Evolutionary conservation across 2,888 invertebrate species (phyloP).

Genomic region (Protonemura montana): DNA sequence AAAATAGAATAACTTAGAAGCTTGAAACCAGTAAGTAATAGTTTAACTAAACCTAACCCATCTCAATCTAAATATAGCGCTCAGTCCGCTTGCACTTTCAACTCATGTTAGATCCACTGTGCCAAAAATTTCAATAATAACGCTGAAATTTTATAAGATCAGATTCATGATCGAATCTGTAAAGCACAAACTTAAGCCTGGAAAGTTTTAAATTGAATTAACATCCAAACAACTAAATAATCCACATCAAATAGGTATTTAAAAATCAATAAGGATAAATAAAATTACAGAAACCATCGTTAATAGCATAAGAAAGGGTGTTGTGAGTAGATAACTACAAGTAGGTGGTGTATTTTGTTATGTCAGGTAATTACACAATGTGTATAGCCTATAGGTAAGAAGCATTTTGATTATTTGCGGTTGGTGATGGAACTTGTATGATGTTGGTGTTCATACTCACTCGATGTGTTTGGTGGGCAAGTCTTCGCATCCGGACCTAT

Average conservation of each 20-base stretch:
- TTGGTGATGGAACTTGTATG: not conserved
- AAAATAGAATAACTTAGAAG: not conserved
- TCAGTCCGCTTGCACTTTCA: not conserved
- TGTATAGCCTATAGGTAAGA: not conserved
- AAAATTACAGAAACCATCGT: not conserved
- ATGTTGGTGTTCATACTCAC: conserved; percentile 62
- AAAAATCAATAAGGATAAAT: too few species aligned
- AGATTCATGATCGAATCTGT: not conserved
- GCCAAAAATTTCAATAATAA: not conserved
- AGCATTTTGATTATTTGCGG: not conserved
- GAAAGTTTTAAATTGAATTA: not conserved
- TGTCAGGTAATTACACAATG: not conserved
- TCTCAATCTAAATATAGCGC: not conserved
- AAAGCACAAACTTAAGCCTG: not conserved
- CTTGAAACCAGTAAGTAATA: not conserved
- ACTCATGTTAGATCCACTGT: not conserved
- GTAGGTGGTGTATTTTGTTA: not conserved
- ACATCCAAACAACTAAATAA: not conserved
- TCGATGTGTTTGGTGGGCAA: conserved; percentile 66
- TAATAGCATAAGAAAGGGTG: not conserved
- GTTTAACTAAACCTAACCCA: not conserved
- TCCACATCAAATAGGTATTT: not conserved
- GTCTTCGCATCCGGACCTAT: conserved; percentile 67
- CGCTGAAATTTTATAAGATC: not conserved
- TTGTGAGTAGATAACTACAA: not conserved